Evolutionary conservation across 2,797 vertebrate species (phyloP).

Genomic region (Sebastes kiyomatsui): DNA sequence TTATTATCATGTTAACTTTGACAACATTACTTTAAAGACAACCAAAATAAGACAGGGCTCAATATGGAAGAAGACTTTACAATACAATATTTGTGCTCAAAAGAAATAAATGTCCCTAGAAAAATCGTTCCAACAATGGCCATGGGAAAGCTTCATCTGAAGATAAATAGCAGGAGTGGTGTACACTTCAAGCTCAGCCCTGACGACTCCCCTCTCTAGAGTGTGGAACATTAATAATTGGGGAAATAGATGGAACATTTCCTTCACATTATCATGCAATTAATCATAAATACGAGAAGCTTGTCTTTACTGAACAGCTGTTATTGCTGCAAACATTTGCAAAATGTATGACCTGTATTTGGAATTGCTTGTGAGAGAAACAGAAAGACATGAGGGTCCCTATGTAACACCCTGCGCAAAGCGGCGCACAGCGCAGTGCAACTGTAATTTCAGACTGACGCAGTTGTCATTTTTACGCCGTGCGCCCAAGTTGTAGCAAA

Average conservation of each 20-base stretch:
- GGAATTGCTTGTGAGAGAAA: neutral
- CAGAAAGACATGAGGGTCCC: neutral
- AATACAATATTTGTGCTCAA: neutral
- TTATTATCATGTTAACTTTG: too few relatives aligned
- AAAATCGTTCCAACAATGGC: neutral
- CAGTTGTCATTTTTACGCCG: too few relatives aligned
- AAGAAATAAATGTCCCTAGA: neutral
- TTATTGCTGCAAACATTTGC: neutral
- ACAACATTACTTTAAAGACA: neutral
- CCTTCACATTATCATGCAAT: conserved; percentile 8
- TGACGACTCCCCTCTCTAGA: neutral
- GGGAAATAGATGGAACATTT: neutral
- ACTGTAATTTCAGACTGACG: too few relatives aligned
- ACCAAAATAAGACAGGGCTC: neutral
- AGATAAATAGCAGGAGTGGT: neutral
- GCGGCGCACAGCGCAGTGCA: too few relatives aligned
- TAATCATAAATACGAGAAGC: conserved; percentile 8
- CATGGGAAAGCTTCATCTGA: neutral
- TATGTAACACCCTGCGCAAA: too few relatives aligned
- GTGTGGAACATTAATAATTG: neutral
- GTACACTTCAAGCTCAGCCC: neutral
- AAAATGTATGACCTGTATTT: neutral
- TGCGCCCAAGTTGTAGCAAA: too few relatives aligned
- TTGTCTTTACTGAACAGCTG: neutral
- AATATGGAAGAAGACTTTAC: neutral